Evolutionary conservation across 2,888 invertebrate genomes (phyloP).

Genomic region (Caenorhabditis afra): DNA sequence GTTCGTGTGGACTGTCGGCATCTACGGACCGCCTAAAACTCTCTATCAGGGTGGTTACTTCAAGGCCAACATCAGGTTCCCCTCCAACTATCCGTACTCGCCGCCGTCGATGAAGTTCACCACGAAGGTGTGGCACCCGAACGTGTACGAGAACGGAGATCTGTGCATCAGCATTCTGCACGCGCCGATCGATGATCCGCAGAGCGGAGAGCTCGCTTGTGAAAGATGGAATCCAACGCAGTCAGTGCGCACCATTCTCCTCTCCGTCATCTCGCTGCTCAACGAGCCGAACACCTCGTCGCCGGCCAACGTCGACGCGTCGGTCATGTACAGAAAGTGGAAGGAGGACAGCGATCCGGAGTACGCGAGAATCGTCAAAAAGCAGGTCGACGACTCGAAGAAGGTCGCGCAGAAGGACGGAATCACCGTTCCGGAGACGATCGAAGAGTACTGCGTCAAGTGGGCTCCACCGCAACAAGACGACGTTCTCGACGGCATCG

Average conservation of each 20-base stretch:
- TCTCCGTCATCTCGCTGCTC: constrained; percentile 97
- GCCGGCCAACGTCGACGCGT: constrained; percentile 99
- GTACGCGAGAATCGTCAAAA: constrained; percentile 97
- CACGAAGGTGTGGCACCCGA: constrained; percentile 99
- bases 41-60: constrained; percentile 97
- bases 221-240: constrained; percentile 99
- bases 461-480: constrained; percentile 91
- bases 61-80: constrained; percentile 99
- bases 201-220: constrained; percentile 97
- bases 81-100: constrained; percentile 97
- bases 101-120: constrained; percentile 97
- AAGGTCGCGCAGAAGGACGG: constrained; percentile 96
- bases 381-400: constrained; percentile 95
- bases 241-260: constrained; percentile 93
- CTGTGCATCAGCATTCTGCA: constrained; percentile 99
- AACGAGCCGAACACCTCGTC: constrained; percentile 99
- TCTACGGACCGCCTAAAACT: constrained; percentile 98
- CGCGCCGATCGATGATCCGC: constrained; percentile 98
- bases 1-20: constrained; percentile 99
- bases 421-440: constrained; percentile 94
- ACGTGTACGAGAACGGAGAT: constrained; percentile 99
- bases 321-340: constrained; percentile 99
- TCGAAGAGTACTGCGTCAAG: constrained; percentile 96
- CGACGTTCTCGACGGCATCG: constrained; percentile 91
- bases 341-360: constrained; percentile 92